These are phyloP conservation scores for Odontophorus gujanensis DNA, from an alignment of 2,113 vertebrate genomes.

Conservation along the genomic window DNA sequence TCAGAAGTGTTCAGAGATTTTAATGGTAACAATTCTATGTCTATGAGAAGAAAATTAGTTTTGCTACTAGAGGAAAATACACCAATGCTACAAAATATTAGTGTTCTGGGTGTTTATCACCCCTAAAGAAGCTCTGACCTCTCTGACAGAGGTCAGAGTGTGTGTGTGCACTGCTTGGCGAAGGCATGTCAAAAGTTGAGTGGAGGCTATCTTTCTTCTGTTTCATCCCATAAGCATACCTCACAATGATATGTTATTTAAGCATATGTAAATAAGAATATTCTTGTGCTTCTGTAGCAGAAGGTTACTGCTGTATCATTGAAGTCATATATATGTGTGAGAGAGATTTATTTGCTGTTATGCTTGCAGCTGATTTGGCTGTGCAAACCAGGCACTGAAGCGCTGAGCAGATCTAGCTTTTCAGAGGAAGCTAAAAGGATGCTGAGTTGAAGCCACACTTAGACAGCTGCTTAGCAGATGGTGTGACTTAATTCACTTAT, in stretches of 20 bases:
- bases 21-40: not conserved
- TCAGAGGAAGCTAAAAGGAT: not conserved
- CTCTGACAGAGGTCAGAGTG: not conserved
- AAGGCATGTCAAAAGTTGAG: not conserved
- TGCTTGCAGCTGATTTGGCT: not conserved
- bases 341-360: not conserved
- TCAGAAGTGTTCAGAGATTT: not conserved
- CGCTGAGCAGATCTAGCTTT: not conserved
- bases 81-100: not conserved
- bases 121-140: not conserved
- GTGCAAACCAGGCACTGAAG: not conserved
- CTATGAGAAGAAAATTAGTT: not conserved
- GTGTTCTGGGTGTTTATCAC: not conserved
- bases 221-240: not conserved
- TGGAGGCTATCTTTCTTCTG: not conserved
- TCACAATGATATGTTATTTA: not conserved
- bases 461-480: not conserved
- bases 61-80: not conserved
- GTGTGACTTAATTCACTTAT: not conserved
- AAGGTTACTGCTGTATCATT: accelerated
- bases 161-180: not conserved
- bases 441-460: not conserved
- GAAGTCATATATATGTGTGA: not conserved
- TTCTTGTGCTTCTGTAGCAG: not conserved
- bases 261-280: not conserved